Base-by-base conservation (phyloP, 2,797 vertebrate species). In the Fistularia tabacaria region DNA sequence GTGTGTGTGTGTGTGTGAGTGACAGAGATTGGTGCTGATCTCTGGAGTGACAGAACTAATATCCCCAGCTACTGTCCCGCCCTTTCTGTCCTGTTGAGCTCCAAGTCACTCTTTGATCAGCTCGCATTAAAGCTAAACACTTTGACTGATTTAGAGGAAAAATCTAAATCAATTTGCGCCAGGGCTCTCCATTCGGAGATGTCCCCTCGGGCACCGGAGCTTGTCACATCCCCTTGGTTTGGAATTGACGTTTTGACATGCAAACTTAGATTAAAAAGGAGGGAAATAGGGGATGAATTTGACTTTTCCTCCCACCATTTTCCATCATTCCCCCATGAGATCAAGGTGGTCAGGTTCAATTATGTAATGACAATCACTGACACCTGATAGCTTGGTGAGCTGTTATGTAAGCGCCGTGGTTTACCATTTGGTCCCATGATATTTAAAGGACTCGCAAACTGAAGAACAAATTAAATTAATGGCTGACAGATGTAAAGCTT, bases 121-220 rank as follows among this genome's bases (percentile, higher is more conserved):
- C 86, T 89, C 76, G 68, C 80, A 90, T 92, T 91, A 91, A 88
- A 90, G 87, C 85, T 81, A 84, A 91, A 88, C 88, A 84, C 88
- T 90, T 84, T 91, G 90, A 92, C 88, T 91, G 90, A 91, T 91
- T 92, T 91, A 87, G 87, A 92, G 84, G 86, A 87, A 90, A 25
- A 92, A 91, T 92, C 91, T 85, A 91, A 91, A 92, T 92, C 90
- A 91, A 92, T 92, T 92, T 92, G 90, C 76, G 82, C 75, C 79
- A 79, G 58, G 77, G 82, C 71, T 83, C 74, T 91, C 83, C 74
- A 83, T 83, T 90, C 83, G 62, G 79, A 83, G 77, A 75, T 42
- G 72, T 84, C 87, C 87, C 87, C 84, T 64, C 50, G 85, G 90
- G 87, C 83, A 74, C 57, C 14, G 43, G 47, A 86, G 85, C 89